Percentiles rank a stretch among this genome's conserved stretches.
These are phyloP conservation scores for Lysandra bellargus DNA, from an alignment of 2,888 invertebrate species.

Conservation along the genomic window DNA sequence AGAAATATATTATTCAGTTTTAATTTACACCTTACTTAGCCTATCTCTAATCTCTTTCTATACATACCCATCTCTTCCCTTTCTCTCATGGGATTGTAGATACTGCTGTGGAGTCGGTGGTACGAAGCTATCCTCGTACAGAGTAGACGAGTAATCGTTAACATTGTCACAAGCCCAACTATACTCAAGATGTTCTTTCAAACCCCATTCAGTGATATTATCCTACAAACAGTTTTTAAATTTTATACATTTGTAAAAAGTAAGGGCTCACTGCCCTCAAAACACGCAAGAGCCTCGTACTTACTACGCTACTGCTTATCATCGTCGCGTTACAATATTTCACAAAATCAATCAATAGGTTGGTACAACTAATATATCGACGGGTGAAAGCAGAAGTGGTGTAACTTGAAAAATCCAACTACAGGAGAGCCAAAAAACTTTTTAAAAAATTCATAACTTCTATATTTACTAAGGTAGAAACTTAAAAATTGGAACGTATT, in stretches of 20 bases:
- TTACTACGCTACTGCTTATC: neutral
- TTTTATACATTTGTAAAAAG: too few species aligned
- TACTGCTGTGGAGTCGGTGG: slow-evolving; percentile 64
- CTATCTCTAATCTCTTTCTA: neutral
- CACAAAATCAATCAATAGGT: too few species aligned
- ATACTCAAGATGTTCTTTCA: slow-evolving; percentile 59
- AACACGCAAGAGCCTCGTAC: too few species aligned
- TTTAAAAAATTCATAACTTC: too few species aligned
- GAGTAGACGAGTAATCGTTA: slow-evolving; percentile 62
- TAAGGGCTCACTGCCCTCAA: too few species aligned
- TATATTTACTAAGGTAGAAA: too few species aligned
- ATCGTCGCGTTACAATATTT: too few species aligned
- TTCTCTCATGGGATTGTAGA: slow-evolving; percentile 56
- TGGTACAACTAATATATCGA: too few species aligned
- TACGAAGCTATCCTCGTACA: slow-evolving; percentile 65
- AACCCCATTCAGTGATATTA: slow-evolving; percentile 72
- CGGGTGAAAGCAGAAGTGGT: too few species aligned
- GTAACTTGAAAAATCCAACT: too few species aligned
- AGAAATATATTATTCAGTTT: slow-evolving; percentile 43
- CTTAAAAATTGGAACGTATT: too few species aligned
- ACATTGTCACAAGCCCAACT: slow-evolving; percentile 75
- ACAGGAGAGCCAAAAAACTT: too few species aligned
- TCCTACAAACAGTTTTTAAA: slow-evolving; percentile 53
- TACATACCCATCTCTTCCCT: slow-evolving; percentile 59
- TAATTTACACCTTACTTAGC: slow-evolving; percentile 36